Evolutionary conservation across 2,797 vertebrate species (phyloP).

Genomic region (Sebastes taczanowskii): DNA sequence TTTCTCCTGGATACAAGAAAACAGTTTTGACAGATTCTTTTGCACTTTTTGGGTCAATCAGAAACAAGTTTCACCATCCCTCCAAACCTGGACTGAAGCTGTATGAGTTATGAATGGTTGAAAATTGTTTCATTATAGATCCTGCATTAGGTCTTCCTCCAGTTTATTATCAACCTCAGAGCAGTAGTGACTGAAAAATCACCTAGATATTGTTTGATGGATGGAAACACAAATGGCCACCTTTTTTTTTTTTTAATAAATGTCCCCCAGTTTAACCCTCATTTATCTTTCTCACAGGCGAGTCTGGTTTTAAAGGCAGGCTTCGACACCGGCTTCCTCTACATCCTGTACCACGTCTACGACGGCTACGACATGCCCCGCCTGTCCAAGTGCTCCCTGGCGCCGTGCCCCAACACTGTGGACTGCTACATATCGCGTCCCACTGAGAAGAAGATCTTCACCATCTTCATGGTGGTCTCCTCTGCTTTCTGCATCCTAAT

Average conservation of each 20-base stretch:
- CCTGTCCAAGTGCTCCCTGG: slow-evolving; percentile 84
- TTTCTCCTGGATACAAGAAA: not conserved
- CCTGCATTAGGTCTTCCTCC: not conserved
- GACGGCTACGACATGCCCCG: slow-evolving; percentile 85
- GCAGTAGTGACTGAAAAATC: not conserved
- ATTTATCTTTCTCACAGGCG: slow-evolving; percentile 32
- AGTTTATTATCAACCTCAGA: not conserved
- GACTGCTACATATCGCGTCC: slow-evolving; percentile 91
- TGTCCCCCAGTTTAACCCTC: slow-evolving; percentile 2
- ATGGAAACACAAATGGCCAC: not conserved
- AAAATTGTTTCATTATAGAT: not conserved
- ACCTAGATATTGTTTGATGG: not conserved
- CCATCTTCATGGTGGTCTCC: slow-evolving; percentile 91
- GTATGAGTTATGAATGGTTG: not conserved
- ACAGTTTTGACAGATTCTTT: not conserved
- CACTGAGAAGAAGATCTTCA: slow-evolving; percentile 93
- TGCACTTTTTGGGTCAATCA: not conserved
- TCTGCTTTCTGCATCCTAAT: slow-evolving; percentile 86
- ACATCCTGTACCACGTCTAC: slow-evolving; percentile 86
- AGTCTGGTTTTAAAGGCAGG: slow-evolving; percentile 89
- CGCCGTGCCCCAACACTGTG: slow-evolving; percentile 88
- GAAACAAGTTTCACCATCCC: not conserved
- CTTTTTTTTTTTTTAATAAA: not conserved
- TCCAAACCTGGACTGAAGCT: not conserved
- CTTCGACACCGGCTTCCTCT: slow-evolving; percentile 88